Evolutionary conservation across 1,140 invertebrate genomes (phyloP).

Genomic region (Scaptomyza montana): DNA sequence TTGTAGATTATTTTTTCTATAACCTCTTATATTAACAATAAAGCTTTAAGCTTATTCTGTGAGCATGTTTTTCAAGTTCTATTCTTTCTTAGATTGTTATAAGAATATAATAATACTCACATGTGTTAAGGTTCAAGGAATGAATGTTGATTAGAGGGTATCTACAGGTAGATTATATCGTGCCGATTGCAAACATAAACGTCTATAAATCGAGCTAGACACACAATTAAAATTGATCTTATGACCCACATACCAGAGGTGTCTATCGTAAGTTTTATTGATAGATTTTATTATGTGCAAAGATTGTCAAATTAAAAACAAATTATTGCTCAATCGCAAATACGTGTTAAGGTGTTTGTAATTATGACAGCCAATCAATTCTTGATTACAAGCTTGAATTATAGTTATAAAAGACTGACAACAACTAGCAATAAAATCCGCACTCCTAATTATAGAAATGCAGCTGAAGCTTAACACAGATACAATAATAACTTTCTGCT

Average conservation of each 20-base stretch:
- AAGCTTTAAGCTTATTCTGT: too few species aligned
- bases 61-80: too few species aligned
- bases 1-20: too few species aligned
- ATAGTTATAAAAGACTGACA: slow-evolving; percentile 14
- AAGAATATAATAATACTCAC: too few species aligned
- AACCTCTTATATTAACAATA: too few species aligned
- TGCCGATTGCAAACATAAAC: neutral
- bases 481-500: too few species aligned
- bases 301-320: slow-evolving; percentile 58
- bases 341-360: slow-evolving; percentile 13
- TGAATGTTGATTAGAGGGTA: neutral
- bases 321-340: slow-evolving; percentile 58
- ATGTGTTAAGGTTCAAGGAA: too few species aligned
- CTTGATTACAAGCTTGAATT: slow-evolving; percentile 38
- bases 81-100: too few species aligned
- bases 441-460: too few species aligned
- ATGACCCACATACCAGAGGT: slow-evolving; percentile 63
- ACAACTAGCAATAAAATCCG: slow-evolving; percentile 26
- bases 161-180: neutral
- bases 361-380: slow-evolving; percentile 64
- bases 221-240: slow-evolving; percentile 28
- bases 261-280: slow-evolving; percentile 21
- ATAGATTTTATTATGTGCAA: slow-evolving; percentile 62
- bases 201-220: neutral
- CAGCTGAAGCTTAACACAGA: too few species aligned